Conservation (phyloP, 2,888 invertebrate genomes). For the Epirrhoe alternata region DNA sequence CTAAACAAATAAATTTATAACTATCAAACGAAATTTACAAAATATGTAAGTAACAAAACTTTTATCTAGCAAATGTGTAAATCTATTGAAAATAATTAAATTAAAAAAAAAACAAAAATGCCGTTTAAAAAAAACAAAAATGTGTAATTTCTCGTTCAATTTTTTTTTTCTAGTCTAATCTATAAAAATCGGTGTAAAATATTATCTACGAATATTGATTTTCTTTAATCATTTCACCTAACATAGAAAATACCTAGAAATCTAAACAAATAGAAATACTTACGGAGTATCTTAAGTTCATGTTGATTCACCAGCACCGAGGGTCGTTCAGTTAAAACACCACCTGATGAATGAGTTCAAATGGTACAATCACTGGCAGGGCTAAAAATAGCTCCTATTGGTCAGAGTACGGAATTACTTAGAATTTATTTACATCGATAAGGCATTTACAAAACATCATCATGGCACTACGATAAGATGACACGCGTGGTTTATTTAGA, state of each 20-base stretch:
- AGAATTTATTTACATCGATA: conserved; percentile 75
- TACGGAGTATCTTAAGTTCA: conserved; percentile 67
- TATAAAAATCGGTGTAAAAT: too few relatives aligned
- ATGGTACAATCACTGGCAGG: conserved; percentile 45
- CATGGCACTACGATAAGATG: conserved; percentile 50
- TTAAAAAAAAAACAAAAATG: background rate
- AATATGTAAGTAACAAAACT: background rate
- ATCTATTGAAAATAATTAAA: background rate
- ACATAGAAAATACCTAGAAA: background rate
- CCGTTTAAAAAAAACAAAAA: background rate
- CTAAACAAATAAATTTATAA: conserved; percentile 14
- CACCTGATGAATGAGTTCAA: conserved; percentile 68
- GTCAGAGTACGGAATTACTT: conserved; percentile 77
- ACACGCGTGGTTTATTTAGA: conserved; percentile 25
- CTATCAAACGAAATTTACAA: conserved; percentile 4
- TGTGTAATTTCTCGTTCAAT: too few relatives aligned
- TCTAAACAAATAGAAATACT: conserved; percentile 44
- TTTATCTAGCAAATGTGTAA: background rate
- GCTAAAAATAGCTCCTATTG: conserved; percentile 70
- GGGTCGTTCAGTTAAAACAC: conserved; percentile 60
- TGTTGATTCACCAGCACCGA: conserved; percentile 58
- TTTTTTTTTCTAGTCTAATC: too few relatives aligned
- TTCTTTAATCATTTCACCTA: background rate
- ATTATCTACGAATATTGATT: too few relatives aligned
- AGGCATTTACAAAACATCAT: conserved; percentile 73